Base-by-base conservation (phyloP, 53 echinoderm and acorn worm species). In the Apostichopus leukothele region DNA sequence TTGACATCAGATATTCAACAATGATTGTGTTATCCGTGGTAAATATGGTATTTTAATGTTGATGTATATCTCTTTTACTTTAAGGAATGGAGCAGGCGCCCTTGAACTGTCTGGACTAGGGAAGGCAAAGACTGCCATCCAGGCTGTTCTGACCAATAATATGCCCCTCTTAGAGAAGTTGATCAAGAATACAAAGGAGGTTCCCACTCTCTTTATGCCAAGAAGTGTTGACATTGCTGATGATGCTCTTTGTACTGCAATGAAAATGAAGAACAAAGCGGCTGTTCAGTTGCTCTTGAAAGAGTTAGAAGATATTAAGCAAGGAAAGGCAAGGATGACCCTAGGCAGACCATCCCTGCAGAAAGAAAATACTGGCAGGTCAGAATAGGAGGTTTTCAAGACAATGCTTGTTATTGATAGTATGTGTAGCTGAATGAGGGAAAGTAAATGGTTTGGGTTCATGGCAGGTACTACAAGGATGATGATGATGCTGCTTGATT, bases 141-240 rank as follows among this genome's bases (percentile, higher is more conserved):
- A 94, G n/a, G 99, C 99, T 19, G 94, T 99, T 14, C 89, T 99
- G 52, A 99, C 99, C 88, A 99, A 96, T 77, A 93, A 99, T 88
- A 96, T 93, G 79, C 74, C 88, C 7, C 93, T 93, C 59, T 90
- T 99, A 13, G 89, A 94, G 61, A 89, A 91, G 57, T 89, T 99
- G 67, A 60, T 96, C 7, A 91, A 93, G n/a, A 83, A 91, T 75
- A 92, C 92, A 75, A 96, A 94, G 52, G 91, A 94, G 84, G 91
- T 99, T 18, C 90, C 94, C 5, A 88, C 86, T 0, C 80, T 96
- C 66, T 93, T 96, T 26, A 19, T 81, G 0, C 1, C 73, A n/a
- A 90, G 99, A 54, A 74, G 87, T 50, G 53, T 87, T 2, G 74
- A 87, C 10, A 74, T 53, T 9, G 13, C 9, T 7, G 53, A 87